Evolutionary conservation across 2,113 vertebrate genomes (phyloP).

Genomic region (Hipposideros armiger): DNA sequence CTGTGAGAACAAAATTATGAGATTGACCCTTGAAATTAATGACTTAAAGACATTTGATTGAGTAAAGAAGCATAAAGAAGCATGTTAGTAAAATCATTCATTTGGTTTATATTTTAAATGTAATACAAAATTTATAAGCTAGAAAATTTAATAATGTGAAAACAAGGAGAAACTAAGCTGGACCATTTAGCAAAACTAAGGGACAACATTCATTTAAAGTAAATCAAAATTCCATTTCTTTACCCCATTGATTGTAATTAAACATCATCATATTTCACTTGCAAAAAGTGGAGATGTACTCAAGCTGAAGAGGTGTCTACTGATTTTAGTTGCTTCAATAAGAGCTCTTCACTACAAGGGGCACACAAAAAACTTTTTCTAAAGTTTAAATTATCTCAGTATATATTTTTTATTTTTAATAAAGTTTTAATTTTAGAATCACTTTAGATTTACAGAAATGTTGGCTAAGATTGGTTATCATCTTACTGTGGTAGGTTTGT

Average conservation of each 20-base stretch:
- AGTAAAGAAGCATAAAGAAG: neutral
- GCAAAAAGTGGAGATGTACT: neutral
- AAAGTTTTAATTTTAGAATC: conserved; percentile 9
- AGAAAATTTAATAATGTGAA: neutral
- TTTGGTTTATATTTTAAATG: conserved; percentile 58
- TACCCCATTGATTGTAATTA: neutral
- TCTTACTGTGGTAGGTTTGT: neutral
- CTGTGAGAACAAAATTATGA: neutral
- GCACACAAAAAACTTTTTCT: neutral
- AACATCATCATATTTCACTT: conserved; percentile 19
- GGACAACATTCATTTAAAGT: neutral
- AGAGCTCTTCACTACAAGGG: conserved; percentile 31
- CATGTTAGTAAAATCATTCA: conserved; percentile 58
- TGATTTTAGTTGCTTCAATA: neutral
- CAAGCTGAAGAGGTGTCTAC: neutral
- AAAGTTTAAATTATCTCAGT: neutral
- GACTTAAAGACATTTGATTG: neutral
- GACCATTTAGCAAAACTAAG: neutral
- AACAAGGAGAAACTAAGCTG: conserved; percentile 29
- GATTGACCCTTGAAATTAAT: neutral
- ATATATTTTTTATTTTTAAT: neutral
- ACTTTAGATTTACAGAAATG: neutral
- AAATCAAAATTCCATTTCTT: neutral
- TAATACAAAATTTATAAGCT: conserved; percentile 39
- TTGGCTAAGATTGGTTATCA: neutral